Percentiles rank a stretch among this genome's conserved stretches.
Evolutionary conservation across 2,888 invertebrate species (phyloP).

Genomic region (Microplitis deprimator): DNA sequence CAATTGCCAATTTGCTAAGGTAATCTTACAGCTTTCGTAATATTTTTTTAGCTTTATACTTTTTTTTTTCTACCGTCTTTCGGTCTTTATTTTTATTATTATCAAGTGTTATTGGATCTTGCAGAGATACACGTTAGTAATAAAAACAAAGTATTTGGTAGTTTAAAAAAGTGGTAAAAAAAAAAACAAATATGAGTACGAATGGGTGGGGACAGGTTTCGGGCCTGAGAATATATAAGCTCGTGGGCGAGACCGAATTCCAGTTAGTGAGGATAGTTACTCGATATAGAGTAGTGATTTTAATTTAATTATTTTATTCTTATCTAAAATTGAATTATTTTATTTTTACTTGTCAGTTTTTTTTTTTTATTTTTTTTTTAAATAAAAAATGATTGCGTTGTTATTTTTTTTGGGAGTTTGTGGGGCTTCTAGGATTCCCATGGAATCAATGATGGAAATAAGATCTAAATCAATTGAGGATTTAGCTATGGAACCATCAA

Average conservation of each 20-base stretch:
- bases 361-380: no score
- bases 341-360: neutral
- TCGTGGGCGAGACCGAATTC: constrained; percentile 57
- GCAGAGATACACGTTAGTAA: neutral
- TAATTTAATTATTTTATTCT: neutral
- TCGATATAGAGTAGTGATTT: constrained; percentile 11
- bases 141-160: neutral
- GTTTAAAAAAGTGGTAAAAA: constrained; percentile 19
- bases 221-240: constrained; percentile 61
- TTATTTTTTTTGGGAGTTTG: constrained; percentile 5
- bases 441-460: neutral
- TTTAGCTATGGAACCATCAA: constrained; percentile 1
- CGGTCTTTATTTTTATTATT: constrained; percentile 4
- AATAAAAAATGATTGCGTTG: constrained; percentile 6
- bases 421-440: constrained; percentile 20
- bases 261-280: constrained; percentile 58
- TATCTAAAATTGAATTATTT: neutral
- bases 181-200: constrained; percentile 38
- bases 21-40: constrained; percentile 1
- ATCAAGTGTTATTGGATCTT: neutral
- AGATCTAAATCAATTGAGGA: constrained; percentile 2
- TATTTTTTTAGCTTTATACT: neutral
- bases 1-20: constrained; percentile 4
- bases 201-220: constrained; percentile 52
- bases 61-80: neutral